Conservation (phyloP, 2,888 invertebrate genomes). For the Alentia gelatinosa region DNA sequence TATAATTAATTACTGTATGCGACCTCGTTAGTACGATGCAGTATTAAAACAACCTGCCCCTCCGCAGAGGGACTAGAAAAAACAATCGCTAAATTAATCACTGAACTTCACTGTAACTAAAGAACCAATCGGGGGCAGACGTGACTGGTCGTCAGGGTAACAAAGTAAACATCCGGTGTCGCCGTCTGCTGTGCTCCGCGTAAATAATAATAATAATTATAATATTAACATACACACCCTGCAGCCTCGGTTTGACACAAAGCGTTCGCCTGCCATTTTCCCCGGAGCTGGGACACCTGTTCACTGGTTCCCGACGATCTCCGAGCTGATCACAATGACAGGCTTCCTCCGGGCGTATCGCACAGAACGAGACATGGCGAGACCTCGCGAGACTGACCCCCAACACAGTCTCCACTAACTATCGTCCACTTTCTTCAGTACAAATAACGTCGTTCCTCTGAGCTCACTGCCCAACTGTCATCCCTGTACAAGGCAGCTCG, state of each 20-base stretch:
- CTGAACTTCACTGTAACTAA: slow-evolving; percentile 22
- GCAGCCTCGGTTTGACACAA: background rate
- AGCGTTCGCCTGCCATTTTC: background rate
- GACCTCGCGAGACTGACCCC: background rate
- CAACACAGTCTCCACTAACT: background rate
- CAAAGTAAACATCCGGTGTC: slow-evolving; percentile 15
- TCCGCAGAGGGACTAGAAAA: background rate
- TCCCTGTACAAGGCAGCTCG: background rate
- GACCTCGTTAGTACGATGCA: slow-evolving; percentile 10
- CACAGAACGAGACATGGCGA: too few relatives aligned
- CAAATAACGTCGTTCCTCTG: background rate
- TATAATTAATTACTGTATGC: slow-evolving; percentile 12
- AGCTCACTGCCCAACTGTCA: background rate
- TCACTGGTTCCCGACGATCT: too few relatives aligned
- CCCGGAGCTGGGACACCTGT: background rate
- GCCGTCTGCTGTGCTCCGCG: background rate
- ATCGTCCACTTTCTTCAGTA: background rate
- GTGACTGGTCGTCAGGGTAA: background rate
- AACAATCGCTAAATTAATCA: slow-evolving; percentile 25
- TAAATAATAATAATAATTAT: too few relatives aligned
- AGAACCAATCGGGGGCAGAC: background rate
- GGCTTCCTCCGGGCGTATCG: too few relatives aligned
- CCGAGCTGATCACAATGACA: background rate
- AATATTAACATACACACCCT: slow-evolving; percentile 7
- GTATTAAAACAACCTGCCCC: slow-evolving; percentile 18